Percentiles rank a stretch among this genome's conserved stretches.
phyloP scores from a whole-genome alignment of 1,140 invertebrate genomes.

The Tetramorium alpestre region DNA sequence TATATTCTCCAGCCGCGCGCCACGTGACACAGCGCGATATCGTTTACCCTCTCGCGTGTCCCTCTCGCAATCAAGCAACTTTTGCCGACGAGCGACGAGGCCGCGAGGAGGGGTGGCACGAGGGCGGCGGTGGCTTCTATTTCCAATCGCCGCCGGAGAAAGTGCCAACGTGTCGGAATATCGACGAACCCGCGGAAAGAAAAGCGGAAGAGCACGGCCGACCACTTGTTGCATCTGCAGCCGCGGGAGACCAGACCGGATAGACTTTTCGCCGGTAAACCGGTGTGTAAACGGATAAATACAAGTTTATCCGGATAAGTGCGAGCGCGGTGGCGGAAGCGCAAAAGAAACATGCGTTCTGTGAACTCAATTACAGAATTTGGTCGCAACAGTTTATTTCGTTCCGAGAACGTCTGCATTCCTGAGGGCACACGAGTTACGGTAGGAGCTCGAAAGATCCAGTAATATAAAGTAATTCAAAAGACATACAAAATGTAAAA shows the following conservation, averaged over 20 bases:
- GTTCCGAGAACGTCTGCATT: not conserved
- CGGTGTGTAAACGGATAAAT: slow-evolving; percentile 15
- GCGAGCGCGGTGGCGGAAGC: not conserved
- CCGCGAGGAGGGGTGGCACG: not conserved
- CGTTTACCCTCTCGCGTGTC: slow-evolving; percentile 1
- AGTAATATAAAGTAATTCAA: not conserved
- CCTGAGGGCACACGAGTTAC: not conserved
- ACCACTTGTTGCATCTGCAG: slow-evolving; percentile 51
- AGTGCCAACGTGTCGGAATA: slow-evolving; percentile 48
- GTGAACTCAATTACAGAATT: not conserved
- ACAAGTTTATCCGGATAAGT: slow-evolving; percentile 9
- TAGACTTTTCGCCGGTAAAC: slow-evolving; percentile 1
- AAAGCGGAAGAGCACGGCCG: slow-evolving; percentile 53
- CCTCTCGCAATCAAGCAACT: not conserved
- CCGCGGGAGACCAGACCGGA: not conserved
- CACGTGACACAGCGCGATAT: not conserved
- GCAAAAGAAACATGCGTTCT: not conserved
- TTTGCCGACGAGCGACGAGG: not conserved
- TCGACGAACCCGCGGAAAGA: slow-evolving; percentile 50
- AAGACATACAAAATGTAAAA: not conserved
- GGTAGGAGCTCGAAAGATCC: not conserved
- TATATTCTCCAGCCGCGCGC: not conserved
- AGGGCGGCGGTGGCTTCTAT: not conserved
- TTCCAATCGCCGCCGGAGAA: slow-evolving; percentile 50
- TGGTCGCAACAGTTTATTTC: not conserved